A percentile compares a stretch with the other conserved stretches of the same genome.
Evolutionary conservation across 2,797 vertebrate species (phyloP).

Genomic region (Sebastes trivittatus): DNA sequence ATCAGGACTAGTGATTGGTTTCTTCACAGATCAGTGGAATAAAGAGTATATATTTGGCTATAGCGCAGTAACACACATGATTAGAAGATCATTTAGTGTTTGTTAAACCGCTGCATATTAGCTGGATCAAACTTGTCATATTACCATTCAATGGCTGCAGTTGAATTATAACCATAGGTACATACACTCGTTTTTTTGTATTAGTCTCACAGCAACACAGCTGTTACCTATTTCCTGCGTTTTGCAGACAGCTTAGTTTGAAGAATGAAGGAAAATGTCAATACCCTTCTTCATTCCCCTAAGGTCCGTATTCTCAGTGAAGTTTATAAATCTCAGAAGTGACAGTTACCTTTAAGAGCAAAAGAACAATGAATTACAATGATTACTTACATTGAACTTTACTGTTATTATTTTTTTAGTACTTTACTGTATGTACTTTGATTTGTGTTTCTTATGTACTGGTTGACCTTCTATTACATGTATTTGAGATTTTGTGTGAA

Average conservation of each 20-base stretch:
- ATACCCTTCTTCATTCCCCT: not conserved
- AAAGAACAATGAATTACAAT: not conserved
- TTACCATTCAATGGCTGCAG: not conserved
- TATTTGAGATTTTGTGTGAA: not conserved
- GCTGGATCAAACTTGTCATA: not conserved
- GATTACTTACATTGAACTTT: no score
- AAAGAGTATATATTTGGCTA: not conserved
- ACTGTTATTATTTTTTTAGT: not conserved
- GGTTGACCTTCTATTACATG: not conserved
- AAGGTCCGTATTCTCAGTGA: not conserved
- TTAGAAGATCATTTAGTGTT: not conserved
- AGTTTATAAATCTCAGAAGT: not conserved
- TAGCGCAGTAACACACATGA: not conserved
- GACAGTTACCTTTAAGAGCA: not conserved
- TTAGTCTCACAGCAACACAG: slow-evolving; percentile 22
- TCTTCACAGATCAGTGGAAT: not conserved
- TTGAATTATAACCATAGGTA: not conserved
- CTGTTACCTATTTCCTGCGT: slow-evolving; percentile 27
- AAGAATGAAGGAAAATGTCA: slow-evolving; percentile 16
- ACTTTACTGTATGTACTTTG: not conserved
- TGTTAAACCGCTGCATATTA: not conserved
- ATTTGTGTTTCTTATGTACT: not conserved
- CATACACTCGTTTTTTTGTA: not conserved
- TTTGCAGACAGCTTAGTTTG: slow-evolving; percentile 22
- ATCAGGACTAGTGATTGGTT: not conserved